Percentiles rank a stretch among this genome's conserved stretches.
phyloP scores from a whole-genome alignment of 2,888 invertebrate species.

The Stramonita haemastoma region DNA sequence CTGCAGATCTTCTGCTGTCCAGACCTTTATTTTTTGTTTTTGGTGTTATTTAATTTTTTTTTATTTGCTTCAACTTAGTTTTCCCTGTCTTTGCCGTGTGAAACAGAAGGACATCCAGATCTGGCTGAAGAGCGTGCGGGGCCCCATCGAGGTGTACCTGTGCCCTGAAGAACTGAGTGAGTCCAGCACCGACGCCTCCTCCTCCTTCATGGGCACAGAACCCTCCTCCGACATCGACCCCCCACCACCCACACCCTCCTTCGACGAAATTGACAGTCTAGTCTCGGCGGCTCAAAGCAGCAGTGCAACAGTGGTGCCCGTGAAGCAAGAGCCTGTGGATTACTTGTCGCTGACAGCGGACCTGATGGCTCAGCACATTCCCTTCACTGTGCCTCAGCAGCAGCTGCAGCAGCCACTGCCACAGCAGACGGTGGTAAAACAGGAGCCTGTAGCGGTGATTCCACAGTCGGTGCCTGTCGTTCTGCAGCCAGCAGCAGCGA shows the following conservation, averaged over 20 bases:
- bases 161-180: conserved; percentile 87
- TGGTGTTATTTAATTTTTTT: too few species aligned
- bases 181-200: conserved; percentile 22
- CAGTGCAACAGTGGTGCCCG: too few species aligned
- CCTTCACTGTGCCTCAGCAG: background rate
- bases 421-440: background rate
- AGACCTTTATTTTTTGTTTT: too few species aligned
- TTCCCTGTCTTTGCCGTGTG: background rate
- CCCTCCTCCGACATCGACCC: conserved; percentile 40
- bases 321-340: background rate
- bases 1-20: too few species aligned
- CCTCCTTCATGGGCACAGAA: conserved; percentile 49
- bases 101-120: conserved; percentile 81
- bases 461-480: too few species aligned
- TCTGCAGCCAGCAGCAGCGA: background rate
- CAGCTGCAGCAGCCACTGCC: background rate
- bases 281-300: background rate
- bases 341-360: background rate
- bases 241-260: background rate
- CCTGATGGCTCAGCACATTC: background rate
- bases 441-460: background rate
- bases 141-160: conserved; percentile 96
- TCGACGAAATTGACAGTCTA: conserved; percentile 1
- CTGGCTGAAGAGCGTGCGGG: conserved; percentile 91
- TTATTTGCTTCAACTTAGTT: background rate